Percentiles rank a stretch among this genome's conserved stretches.
phyloP scores from a whole-genome alignment of 2,113 vertebrate species.

The Neopipo cinnamomea region DNA sequence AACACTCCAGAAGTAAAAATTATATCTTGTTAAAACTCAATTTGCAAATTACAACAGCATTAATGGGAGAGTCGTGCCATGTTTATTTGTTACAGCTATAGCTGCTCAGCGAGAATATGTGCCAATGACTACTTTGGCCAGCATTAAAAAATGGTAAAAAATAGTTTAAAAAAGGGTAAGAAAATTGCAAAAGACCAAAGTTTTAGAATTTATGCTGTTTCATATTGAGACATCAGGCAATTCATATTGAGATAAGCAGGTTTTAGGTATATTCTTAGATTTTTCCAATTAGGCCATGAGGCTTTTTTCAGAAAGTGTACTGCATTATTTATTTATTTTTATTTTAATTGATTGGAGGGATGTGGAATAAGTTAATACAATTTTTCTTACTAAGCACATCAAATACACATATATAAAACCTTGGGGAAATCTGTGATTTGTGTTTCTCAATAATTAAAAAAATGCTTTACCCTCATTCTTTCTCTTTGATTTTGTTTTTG shows the following conservation, averaged over 20 bases:
- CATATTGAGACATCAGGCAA: not conserved
- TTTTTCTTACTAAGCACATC: not conserved
- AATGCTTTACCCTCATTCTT: not conserved
- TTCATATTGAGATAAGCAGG: not conserved
- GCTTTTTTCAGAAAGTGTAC: not conserved
- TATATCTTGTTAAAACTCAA: not conserved
- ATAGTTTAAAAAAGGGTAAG: not conserved
- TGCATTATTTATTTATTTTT: not conserved
- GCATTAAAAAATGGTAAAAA: not conserved
- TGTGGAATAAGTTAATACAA: not conserved
- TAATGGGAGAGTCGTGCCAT: not conserved
- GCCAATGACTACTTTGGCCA: not conserved
- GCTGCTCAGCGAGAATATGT: not conserved
- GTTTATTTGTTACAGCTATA: not conserved
- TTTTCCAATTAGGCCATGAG: not conserved
- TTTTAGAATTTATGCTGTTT: not conserved
- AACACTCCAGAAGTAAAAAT: not conserved
- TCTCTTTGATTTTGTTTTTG: not conserved
- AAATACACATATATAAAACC: not conserved
- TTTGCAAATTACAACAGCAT: not conserved
- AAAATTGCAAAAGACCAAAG: not conserved
- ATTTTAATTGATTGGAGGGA: not conserved
- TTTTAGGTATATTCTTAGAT: not conserved
- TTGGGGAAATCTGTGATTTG: accelerated
- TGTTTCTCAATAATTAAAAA: not conserved